Base-by-base conservation (phyloP, 2,113 vertebrate species). In the Calonectris borealis region DNA sequence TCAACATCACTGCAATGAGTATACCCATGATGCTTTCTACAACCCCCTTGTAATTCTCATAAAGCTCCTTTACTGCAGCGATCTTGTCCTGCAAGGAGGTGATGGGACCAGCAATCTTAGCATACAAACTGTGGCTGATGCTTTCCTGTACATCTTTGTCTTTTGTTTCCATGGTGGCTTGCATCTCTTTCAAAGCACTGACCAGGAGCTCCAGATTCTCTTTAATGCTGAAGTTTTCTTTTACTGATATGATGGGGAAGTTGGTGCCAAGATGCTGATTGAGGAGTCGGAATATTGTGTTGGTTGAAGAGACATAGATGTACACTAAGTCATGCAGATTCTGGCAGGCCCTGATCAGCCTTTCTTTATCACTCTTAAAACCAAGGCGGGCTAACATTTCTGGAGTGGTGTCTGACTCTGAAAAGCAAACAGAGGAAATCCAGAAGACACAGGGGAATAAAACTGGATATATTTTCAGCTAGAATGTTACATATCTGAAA, bases 121-220 rank as follows among this genome's bases (percentile, higher is more conserved):
- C 66, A 75, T 49, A 80, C 8, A 96, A 70, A 65, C 70, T 54
- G 11, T 49, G 61, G 14, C 54, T 68, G 71, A 96, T n/a, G 61
- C 13, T 68, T 34, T 69, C 75, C 27, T 93, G 68, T 48, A 70
- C 36, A 13, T 71, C 52, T 54, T 68, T 86, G 25, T 84, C 73
- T 49, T 86, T 86, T 61, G 26, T 25, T 18, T 79, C 92, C 32
- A 97, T 6, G 2, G 51, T 58, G 58, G 66, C 44, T 32, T 96
- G 81, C 81, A 98, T 92, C 58, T 97, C 94, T 84, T 95, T 98
- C 91, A 97, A 88, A 81, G 79, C 65, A n/a, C 11, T 90, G 42
- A 96, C 12, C 32, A 98, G 83, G 25, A 97, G 61, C 54, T 97
- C 90, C 85, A 98, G 94, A 44, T 97, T 95, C 34, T 96, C 90